These are phyloP conservation scores for Triplophysa yarkandensis DNA, from an alignment of 2,797 vertebrate genomes.

Conservation along the genomic window DNA sequence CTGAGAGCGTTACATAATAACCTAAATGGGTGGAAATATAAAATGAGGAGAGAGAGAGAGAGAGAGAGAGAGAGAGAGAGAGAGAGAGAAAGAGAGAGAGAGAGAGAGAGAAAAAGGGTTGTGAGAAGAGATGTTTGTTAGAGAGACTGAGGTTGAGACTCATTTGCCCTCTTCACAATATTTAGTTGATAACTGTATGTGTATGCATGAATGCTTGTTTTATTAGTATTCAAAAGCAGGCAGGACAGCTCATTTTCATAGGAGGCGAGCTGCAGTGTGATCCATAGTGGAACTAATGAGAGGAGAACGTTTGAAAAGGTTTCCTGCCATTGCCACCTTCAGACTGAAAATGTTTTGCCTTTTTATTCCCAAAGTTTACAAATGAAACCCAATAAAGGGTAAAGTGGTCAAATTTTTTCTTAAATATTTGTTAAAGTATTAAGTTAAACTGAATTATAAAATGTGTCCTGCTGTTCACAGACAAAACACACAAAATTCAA, in stretches of 20 bases:
- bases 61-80: conserved; percentile 5
- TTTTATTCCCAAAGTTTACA: background rate
- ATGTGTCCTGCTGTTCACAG: background rate
- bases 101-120: conserved; percentile 13
- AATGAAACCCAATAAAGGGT: background rate
- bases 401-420: background rate
- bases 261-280: conserved; percentile 1
- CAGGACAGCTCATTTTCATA: background rate
- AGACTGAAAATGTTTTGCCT: background rate
- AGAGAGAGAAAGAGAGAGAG: conserved; percentile 22
- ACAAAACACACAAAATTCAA: no score
- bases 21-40: conserved; percentile 50
- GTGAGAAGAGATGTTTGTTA: conserved; percentile 18
- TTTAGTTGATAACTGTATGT: conserved; percentile 9
- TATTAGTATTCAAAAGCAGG: conserved; percentile 17
- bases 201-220: background rate
- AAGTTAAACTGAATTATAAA: background rate
- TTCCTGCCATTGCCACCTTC: conserved; percentile 4
- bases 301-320: conserved; percentile 8
- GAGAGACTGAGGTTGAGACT: background rate
- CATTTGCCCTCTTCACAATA: conserved; percentile 4
- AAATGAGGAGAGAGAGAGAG: conserved; percentile 28
- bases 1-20: conserved; percentile 49
- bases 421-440: background rate
- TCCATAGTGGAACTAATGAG: conserved; percentile 40